phyloP scores from a whole-genome alignment of 2,888 invertebrate species.

The Helobdella robusta region DNA sequence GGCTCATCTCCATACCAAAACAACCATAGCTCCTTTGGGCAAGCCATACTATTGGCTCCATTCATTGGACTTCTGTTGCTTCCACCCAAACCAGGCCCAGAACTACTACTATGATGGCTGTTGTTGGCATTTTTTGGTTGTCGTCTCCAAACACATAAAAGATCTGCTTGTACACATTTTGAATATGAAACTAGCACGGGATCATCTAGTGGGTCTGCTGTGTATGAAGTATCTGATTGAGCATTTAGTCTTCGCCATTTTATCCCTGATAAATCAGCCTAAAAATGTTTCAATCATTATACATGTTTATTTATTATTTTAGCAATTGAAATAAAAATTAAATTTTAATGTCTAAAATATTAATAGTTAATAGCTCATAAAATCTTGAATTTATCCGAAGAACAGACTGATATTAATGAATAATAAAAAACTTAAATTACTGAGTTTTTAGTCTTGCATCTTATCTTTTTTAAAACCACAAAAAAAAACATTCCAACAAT shows the following conservation, averaged over 20 bases:
- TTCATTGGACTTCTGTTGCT: conserved; percentile 7
- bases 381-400: too few species aligned
- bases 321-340: neutral
- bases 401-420: too few species aligned
- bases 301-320: neutral
- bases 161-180: conserved; percentile 62
- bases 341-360: too few species aligned
- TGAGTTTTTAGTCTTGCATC: too few species aligned
- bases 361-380: too few species aligned
- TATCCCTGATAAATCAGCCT: conserved; percentile 98
- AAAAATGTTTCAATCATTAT: conserved; percentile 48
- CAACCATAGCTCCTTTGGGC: conserved; percentile 86
- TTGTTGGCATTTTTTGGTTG: conserved; percentile 50
- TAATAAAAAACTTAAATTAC: too few species aligned
- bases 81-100: neutral
- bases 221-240: conserved; percentile 24
- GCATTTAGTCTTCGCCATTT: conserved; percentile 76
- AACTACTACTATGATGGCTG: neutral
- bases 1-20: conserved; percentile 89
- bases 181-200: conserved; percentile 51
- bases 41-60: neutral
- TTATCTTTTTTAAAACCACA: neutral
- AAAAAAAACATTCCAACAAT: too few species aligned
- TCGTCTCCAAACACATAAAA: conserved; percentile 94
- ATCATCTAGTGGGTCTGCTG: conserved; percentile 42